Conservation (phyloP, 1,140 invertebrate genomes). For the Teleopsis dalmanni region DNA sequence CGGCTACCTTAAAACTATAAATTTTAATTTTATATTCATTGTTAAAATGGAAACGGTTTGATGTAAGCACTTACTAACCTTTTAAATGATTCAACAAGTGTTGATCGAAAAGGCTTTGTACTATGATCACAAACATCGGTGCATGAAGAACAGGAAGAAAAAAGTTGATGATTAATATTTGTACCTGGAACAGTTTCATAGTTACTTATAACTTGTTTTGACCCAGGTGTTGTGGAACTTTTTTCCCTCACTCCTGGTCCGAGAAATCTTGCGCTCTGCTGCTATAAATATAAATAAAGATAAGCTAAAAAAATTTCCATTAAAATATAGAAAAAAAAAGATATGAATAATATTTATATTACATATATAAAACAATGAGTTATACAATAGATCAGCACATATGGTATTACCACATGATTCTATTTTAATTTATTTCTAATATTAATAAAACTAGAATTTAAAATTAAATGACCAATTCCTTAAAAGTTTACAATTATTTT, state of each 20-base stretch:
- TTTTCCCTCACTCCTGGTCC: slow-evolving; percentile 44
- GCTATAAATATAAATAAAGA: slow-evolving; percentile 27
- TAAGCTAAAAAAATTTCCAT: too few relatives aligned
- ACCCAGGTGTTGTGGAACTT: slow-evolving; percentile 43
- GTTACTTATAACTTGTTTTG: slow-evolving; percentile 39
- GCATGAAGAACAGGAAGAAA: slow-evolving; percentile 41
- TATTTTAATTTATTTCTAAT: too few relatives aligned
- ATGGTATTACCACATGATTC: too few relatives aligned
- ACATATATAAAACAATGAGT: too few relatives aligned
- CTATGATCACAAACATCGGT: slow-evolving; percentile 43
- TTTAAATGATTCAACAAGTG: slow-evolving; percentile 41
- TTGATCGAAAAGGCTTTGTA: slow-evolving; percentile 41
- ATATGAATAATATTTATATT: too few relatives aligned
- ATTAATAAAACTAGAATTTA: too few relatives aligned
- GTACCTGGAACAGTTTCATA: slow-evolving; percentile 41
- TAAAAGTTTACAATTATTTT: too few relatives aligned
- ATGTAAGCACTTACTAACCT: slow-evolving; percentile 21
- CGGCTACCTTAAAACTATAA: slow-evolving; percentile 37
- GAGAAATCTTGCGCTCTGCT: slow-evolving; percentile 47
- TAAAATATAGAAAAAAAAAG: too few relatives aligned
- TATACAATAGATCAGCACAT: too few relatives aligned
- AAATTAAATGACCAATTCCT: too few relatives aligned
- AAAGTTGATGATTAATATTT: slow-evolving; percentile 42
- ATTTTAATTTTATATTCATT: background rate
- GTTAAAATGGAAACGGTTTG: background rate